Percentiles rank a stretch among this genome's conserved stretches.
Conservation (phyloP, 2,113 vertebrate species). For the Balaeniceps rex region DNA sequence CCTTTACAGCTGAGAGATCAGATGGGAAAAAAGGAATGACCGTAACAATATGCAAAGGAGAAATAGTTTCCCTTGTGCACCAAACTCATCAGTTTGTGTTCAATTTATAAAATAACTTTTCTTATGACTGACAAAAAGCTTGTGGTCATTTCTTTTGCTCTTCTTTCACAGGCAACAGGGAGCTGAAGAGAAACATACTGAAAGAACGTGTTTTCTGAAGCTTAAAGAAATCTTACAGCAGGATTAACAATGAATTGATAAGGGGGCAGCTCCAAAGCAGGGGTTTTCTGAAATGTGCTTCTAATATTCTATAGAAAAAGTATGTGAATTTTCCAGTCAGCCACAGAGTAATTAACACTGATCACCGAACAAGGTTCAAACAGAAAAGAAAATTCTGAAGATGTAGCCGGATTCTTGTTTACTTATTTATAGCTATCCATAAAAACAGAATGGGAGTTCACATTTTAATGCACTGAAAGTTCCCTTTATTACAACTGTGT, state of each 20-base stretch:
- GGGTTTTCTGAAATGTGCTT: background rate
- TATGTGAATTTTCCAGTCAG: background rate
- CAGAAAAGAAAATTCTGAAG: background rate
- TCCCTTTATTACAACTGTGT: background rate
- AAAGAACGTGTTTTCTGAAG: background rate
- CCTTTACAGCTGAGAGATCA: background rate
- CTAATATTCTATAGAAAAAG: background rate
- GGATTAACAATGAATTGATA: background rate
- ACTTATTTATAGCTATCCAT: background rate
- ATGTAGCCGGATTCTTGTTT: background rate
- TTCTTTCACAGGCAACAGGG: background rate
- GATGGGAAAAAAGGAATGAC: background rate
- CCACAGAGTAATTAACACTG: background rate
- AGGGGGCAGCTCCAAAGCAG: background rate
- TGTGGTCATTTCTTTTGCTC: background rate
- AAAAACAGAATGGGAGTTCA: background rate
- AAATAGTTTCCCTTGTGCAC: constrained; percentile 11
- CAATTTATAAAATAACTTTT: background rate
- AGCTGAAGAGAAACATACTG: background rate
- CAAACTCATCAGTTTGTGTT: background rate
- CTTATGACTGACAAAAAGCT: background rate
- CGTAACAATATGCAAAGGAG: background rate
- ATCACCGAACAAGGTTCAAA: background rate
- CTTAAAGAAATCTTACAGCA: background rate
- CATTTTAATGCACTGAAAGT: background rate